Percentiles rank a stretch among this genome's conserved stretches.
phyloP scores from a whole-genome alignment of 2,113 vertebrate species.

The Proterorhinus semilunaris region DNA sequence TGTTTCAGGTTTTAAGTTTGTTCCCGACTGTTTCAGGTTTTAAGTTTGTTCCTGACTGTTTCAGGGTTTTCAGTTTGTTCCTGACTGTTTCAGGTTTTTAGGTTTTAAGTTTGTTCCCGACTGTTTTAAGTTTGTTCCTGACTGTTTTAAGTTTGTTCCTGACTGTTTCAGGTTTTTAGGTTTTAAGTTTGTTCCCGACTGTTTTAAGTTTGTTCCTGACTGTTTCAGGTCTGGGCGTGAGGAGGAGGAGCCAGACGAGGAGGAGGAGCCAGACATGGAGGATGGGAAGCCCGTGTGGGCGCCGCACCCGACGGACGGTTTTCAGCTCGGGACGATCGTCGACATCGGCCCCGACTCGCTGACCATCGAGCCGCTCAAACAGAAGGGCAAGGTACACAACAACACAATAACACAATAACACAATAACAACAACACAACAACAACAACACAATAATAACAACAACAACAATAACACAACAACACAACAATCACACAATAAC shows the following conservation, averaged over 20 bases:
- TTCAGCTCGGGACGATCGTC: slow-evolving; percentile 96
- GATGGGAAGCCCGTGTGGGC: slow-evolving; percentile 98
- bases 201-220: too few relatives aligned
- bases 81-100: not conserved
- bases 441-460: too few relatives aligned
- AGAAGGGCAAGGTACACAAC: slow-evolving; percentile 82
- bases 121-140: too few relatives aligned
- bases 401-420: not conserved
- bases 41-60: not conserved
- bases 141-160: too few relatives aligned
- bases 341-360: slow-evolving; percentile 93
- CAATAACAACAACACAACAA: not conserved
- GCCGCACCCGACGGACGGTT: slow-evolving; percentile 91
- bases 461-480: too few relatives aligned
- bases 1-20: too few relatives aligned
- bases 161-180: not conserved
- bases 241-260: slow-evolving; percentile 41
- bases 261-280: slow-evolving; percentile 81
- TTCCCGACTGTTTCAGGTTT: not conserved
- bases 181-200: too few relatives aligned
- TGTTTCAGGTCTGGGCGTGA: not conserved
- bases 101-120: too few relatives aligned
- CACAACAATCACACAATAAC: too few relatives aligned
- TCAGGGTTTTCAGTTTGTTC: not conserved
- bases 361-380: slow-evolving; percentile 89